phyloP scores from a whole-genome alignment of 2,113 vertebrate species.

The Scopus umbretta region DNA sequence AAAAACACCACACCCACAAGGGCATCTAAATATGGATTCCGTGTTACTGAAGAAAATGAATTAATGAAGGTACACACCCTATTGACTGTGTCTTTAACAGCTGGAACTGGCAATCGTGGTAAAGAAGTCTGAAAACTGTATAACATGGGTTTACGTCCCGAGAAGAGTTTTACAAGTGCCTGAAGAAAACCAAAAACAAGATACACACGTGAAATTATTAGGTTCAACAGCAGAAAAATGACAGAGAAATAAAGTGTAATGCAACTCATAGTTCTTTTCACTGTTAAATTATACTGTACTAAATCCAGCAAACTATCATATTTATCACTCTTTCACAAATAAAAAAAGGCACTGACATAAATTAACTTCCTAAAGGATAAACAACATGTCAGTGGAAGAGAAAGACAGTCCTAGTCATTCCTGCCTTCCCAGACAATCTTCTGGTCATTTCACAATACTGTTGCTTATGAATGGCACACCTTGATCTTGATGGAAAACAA shows the following conservation, averaged over 20 bases:
- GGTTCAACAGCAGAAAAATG: not conserved
- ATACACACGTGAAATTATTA: not conserved
- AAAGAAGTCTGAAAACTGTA: slow-evolving; percentile 96
- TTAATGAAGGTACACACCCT: slow-evolving; percentile 72
- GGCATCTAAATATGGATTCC: not conserved
- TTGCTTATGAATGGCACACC: not conserved
- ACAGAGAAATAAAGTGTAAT: not conserved
- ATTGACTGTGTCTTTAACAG: slow-evolving; percentile 82
- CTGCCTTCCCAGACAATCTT: not conserved
- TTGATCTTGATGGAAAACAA: not conserved
- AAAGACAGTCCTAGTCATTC: not conserved
- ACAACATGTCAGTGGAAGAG: not conserved
- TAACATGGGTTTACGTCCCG: slow-evolving; percentile 91
- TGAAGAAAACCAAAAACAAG: slow-evolving; percentile 38
- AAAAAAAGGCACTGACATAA: not conserved
- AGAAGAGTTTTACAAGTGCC: slow-evolving; percentile 90
- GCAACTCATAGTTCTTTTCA: not conserved
- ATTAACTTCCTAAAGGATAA: not conserved
- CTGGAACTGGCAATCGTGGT: slow-evolving; percentile 87
- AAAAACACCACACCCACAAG: too few relatives aligned
- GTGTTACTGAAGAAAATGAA: not conserved
- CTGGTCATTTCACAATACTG: not conserved
- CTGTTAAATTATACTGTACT: not conserved
- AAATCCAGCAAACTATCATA: not conserved
- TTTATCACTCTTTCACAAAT: not conserved